Conservation (phyloP, 2,888 invertebrate genomes). For the Hypomecis punctinalis region DNA sequence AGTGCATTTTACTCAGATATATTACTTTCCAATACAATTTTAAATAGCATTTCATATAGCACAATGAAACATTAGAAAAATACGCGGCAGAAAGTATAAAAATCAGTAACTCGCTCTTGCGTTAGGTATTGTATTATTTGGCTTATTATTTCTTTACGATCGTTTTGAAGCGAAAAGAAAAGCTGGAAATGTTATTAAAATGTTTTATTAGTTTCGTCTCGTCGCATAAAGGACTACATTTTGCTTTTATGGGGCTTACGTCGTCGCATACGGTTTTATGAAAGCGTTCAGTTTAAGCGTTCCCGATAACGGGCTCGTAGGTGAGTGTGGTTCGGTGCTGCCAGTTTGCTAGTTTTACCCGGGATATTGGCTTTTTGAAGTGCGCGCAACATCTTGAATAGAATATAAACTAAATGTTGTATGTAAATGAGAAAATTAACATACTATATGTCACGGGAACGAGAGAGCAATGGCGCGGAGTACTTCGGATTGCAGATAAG, state of each 20-base stretch:
- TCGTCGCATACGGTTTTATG: slow-evolving; percentile 54
- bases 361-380: slow-evolving; percentile 5
- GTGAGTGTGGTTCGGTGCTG: slow-evolving; percentile 55
- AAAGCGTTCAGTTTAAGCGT: slow-evolving; percentile 56
- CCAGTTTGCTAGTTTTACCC: slow-evolving; percentile 20
- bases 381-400: background rate
- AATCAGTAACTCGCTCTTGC: background rate
- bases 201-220: slow-evolving; percentile 33
- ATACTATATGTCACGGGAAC: background rate
- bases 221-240: slow-evolving; percentile 41
- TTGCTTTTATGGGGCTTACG: slow-evolving; percentile 46
- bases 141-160: slow-evolving; percentile 6
- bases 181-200: slow-evolving; percentile 26
- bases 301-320: slow-evolving; percentile 53
- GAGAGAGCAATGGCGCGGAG: too few species aligned
- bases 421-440: background rate
- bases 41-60: too few species aligned
- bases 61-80: too few species aligned
- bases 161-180: slow-evolving; percentile 10
- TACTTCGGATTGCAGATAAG: too few species aligned
- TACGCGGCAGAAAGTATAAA: too few species aligned
- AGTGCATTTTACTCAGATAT: too few species aligned
- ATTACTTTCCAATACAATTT: too few species aligned
- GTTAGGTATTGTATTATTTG: background rate
- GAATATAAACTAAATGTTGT: background rate